These are phyloP conservation scores for Cepaea nemoralis DNA, from an alignment of 1,140 invertebrate species.

Conservation along the genomic window DNA sequence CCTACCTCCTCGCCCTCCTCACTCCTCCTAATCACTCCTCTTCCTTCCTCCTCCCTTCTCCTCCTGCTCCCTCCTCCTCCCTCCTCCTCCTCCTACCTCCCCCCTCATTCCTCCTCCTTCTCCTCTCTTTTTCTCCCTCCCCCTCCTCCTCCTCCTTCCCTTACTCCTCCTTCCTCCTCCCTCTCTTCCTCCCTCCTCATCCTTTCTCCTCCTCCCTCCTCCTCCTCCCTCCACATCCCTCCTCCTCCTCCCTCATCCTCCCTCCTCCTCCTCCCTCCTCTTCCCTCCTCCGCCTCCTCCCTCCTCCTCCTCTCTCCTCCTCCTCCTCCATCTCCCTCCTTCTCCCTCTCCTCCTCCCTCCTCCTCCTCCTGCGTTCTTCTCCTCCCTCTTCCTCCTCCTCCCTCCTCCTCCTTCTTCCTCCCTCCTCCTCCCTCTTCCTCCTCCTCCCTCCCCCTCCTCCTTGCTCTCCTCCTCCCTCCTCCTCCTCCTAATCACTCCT, in stretches of 20 bases:
- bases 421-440: no score
- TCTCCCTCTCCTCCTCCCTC: neutral
- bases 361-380: no score
- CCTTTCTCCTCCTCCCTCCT: neutral
- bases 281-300: neutral
- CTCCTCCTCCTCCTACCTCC: neutral
- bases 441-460: neutral
- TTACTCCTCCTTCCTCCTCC: neutral
- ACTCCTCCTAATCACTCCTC: neutral
- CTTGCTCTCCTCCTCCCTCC: neutral
- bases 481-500: no score
- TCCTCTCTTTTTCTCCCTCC: neutral
- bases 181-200: neutral
- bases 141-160: no score
- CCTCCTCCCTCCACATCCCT: neutral
- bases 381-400: no score
- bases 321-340: conserved; percentile 9
- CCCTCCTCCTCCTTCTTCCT: no score
- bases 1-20: neutral
- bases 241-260: neutral
- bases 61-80: neutral
- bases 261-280: neutral
- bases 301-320: neutral
- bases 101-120: neutral
- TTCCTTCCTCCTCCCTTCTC: neutral